Percentiles rank a stretch among this genome's conserved stretches.
phyloP scores from a whole-genome alignment of 2,113 vertebrate species.

The Anser cygnoides region DNA sequence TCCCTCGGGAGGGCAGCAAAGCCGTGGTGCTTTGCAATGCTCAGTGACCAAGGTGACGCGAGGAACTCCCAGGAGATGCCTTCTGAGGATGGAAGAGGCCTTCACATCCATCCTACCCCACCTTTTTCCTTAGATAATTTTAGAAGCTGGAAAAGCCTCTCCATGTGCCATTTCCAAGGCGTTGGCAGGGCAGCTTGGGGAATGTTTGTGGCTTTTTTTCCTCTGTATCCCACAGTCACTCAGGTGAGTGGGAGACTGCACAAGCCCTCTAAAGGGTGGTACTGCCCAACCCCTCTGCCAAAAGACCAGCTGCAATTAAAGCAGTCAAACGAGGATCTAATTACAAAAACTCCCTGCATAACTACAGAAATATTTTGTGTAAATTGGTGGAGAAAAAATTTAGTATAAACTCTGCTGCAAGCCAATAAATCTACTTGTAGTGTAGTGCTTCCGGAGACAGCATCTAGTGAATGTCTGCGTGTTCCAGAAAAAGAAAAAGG shows the following conservation, averaged over 20 bases:
- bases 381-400: slow-evolving; percentile 31
- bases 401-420: slow-evolving; percentile 5
- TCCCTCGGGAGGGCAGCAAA: neutral
- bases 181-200: neutral
- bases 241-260: neutral
- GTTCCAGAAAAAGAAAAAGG: slow-evolving; percentile 14
- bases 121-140: slow-evolving; percentile 4
- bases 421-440: slow-evolving; percentile 24
- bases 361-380: slow-evolving; percentile 58
- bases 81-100: neutral
- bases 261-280: neutral
- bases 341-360: slow-evolving; percentile 25
- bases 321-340: slow-evolving; percentile 29
- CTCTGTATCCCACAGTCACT: neutral
- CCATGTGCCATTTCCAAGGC: neutral
- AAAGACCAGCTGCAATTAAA: slow-evolving; percentile 38
- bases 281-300: neutral
- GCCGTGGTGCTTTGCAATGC: rapidly evolving
- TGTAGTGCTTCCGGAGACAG: neutral
- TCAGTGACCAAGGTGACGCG: rapidly evolving
- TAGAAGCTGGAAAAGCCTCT: neutral
- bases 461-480: neutral
- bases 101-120: neutral
- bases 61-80: neutral
- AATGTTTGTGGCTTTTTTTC: neutral